Conservation (phyloP, 2,113 vertebrate species). For the Garra rufa region DNA sequence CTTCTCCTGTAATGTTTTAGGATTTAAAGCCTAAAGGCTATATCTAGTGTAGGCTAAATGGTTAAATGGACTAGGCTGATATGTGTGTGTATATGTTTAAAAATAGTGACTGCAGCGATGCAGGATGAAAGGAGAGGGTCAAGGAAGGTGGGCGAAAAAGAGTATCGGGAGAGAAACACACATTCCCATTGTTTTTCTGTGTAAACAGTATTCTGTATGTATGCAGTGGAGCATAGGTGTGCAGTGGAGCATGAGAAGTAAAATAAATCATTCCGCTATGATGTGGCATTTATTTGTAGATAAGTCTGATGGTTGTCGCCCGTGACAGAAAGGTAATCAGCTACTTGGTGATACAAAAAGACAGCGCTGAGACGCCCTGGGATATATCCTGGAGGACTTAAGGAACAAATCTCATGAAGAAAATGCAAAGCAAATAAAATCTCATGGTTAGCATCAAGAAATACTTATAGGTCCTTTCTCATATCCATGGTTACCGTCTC, state of each 20-base stretch:
- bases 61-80: constrained; percentile 62
- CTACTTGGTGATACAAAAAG: constrained; percentile 6
- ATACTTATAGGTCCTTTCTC: neutral
- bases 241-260: constrained; percentile 19
- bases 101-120: neutral
- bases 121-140: neutral
- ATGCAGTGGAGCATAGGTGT: neutral
- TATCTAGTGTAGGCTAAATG: constrained; percentile 61
- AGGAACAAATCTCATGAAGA: constrained; percentile 24
- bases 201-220: constrained; percentile 34
- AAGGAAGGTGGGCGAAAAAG: neutral
- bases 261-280: constrained; percentile 58
- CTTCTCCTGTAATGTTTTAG: neutral
- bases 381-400: neutral
- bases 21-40: constrained; percentile 60
- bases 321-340: constrained; percentile 65
- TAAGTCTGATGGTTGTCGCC: constrained; percentile 64
- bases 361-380: neutral
- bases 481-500: neutral
- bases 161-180: neutral
- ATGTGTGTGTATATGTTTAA: constrained; percentile 12
- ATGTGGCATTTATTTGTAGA: constrained; percentile 61
- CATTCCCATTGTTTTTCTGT: constrained; percentile 12
- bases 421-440: constrained; percentile 37
- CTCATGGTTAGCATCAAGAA: neutral